Evolutionary conservation across 2,113 vertebrate genomes (phyloP).

Genomic region (Acrocephalus arundinaceus): DNA sequence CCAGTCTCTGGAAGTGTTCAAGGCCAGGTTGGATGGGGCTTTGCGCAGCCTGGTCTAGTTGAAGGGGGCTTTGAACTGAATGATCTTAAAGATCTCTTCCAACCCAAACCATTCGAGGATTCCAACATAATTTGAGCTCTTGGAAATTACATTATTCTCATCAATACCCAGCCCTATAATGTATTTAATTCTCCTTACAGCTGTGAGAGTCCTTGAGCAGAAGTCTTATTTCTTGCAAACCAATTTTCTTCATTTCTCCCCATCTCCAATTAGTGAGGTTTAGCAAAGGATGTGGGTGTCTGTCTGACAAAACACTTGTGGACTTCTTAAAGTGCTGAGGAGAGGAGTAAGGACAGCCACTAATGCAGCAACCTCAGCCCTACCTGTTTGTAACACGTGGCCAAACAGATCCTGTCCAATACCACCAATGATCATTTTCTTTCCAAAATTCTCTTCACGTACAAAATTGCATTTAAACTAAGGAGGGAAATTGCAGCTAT

Average conservation of each 20-base stretch:
- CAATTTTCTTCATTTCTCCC: neutral
- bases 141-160: neutral
- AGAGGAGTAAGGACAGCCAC: neutral
- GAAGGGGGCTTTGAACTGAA: neutral
- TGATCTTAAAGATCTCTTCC: neutral
- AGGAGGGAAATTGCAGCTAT: neutral
- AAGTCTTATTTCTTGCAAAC: neutral
- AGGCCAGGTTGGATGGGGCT: neutral
- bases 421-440: neutral
- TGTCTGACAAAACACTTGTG: neutral
- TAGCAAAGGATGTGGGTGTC: neutral
- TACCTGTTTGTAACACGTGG: rapidly evolving
- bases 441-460: neutral
- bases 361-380: neutral
- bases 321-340: neutral
- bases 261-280: neutral
- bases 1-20: neutral
- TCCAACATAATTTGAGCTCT: neutral
- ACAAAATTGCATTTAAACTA: neutral
- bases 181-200: neutral
- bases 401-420: neutral
- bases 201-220: neutral
- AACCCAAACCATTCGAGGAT: neutral
- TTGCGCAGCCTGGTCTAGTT: neutral
- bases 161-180: neutral